These are phyloP conservation scores for Darevskia nairensis DNA, from an alignment of 2,797 vertebrate genomes.

Conservation along the genomic window DNA sequence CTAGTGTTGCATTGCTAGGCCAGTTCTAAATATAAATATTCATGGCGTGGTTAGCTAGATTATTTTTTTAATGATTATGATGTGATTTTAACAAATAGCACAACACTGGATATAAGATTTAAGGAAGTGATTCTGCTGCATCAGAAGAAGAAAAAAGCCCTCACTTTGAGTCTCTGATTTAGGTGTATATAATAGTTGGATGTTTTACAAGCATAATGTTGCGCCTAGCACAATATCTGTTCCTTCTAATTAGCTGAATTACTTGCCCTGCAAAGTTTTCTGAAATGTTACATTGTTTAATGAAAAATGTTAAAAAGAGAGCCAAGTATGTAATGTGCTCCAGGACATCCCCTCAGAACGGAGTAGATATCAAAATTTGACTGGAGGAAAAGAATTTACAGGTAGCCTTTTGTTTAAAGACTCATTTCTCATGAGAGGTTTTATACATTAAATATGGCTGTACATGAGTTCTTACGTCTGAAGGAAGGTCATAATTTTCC, in stretches of 20 bases:
- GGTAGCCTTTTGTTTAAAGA: background rate
- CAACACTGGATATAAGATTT: background rate
- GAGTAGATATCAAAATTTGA: background rate
- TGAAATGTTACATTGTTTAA: slow-evolving; percentile 7
- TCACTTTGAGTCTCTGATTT: background rate
- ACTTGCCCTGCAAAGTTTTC: background rate
- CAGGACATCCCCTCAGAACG: background rate
- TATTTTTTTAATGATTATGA: background rate
- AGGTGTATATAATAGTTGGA: background rate
- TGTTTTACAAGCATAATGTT: background rate
- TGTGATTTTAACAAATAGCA: background rate
- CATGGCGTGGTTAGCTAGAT: background rate
- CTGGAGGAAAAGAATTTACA: background rate
- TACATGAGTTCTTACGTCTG: background rate
- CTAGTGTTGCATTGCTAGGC: background rate
- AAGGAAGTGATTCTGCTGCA: background rate
- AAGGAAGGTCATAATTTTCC: background rate
- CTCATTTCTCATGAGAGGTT: background rate
- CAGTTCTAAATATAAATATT: background rate
- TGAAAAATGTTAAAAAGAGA: background rate
- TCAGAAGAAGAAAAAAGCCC: background rate
- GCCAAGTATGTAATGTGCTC: no score
- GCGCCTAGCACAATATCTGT: background rate
- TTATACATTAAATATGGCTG: slow-evolving; percentile 1
- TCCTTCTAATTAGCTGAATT: background rate